Evolutionary conservation across 2,888 invertebrate species (phyloP).

Genomic region (Hypselothyrea guttata): DNA sequence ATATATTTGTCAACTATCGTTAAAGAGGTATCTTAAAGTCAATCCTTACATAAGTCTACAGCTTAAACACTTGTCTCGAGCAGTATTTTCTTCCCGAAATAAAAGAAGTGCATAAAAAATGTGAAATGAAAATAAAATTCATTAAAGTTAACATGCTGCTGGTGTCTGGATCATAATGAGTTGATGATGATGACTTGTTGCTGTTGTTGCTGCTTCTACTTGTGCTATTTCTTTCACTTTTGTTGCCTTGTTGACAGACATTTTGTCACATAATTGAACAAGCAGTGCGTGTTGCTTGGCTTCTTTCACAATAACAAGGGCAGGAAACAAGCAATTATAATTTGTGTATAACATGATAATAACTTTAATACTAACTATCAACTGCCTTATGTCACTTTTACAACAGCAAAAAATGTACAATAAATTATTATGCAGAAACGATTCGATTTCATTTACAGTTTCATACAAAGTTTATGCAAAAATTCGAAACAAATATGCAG

Average conservation of each 20-base stretch:
- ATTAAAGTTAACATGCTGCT: constrained; percentile 47
- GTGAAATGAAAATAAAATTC: constrained; percentile 25
- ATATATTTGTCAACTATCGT: background rate
- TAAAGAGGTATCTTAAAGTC: constrained; percentile 11
- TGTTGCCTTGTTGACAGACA: constrained; percentile 70
- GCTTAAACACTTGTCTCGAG: background rate
- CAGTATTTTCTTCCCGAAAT: constrained; percentile 20
- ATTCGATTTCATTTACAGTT: constrained; percentile 15
- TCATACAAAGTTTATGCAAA: constrained; percentile 11
- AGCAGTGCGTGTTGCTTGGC: constrained; percentile 39
- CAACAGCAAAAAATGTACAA: constrained; percentile 10
- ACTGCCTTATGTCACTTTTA: constrained; percentile 18
- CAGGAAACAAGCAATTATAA: constrained; percentile 65
- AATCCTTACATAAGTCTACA: rapidly evolving
- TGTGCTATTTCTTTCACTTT: constrained; percentile 57
- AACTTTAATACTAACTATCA: constrained; percentile 20
- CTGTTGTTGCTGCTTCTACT: constrained; percentile 37
- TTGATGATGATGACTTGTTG: constrained; percentile 26
- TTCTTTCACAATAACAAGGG: constrained; percentile 36
- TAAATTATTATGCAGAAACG: constrained; percentile 4
- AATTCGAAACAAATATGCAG: constrained; percentile 11
- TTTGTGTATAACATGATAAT: constrained; percentile 63
- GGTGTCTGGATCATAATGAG: constrained; percentile 39
- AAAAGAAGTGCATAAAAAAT: constrained; percentile 36
- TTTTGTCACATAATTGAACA: constrained; percentile 77